Evolutionary conservation across 35 echinoderm and acorn worm genomes (phyloP).

Genomic region (Lytechinus pictus): DNA sequence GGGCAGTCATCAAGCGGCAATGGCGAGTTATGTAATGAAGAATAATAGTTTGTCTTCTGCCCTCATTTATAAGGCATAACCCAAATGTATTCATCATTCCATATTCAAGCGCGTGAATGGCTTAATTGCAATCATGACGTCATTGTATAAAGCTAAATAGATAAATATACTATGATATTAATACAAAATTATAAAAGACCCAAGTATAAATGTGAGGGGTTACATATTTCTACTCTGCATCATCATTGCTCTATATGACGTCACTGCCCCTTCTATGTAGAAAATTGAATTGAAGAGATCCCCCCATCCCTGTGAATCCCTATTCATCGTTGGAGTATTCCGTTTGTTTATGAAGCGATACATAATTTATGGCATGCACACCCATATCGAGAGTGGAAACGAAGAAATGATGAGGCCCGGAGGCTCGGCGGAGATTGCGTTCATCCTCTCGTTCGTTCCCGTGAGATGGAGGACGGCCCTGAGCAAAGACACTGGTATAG

Average conservation of each 20-base stretch:
- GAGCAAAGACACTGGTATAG: not conserved
- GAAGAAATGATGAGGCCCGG: not conserved
- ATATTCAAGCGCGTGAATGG: not conserved
- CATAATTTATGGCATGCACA: slow-evolving; percentile 32
- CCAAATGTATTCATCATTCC: not conserved
- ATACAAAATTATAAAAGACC: no score
- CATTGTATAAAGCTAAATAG: not conserved
- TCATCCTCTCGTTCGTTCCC: slow-evolving; percentile 21
- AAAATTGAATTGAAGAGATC: not conserved
- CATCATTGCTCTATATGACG: not conserved
- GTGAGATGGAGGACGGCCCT: not conserved
- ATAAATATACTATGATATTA: not conserved
- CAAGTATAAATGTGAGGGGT: not conserved
- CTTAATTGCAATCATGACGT: not conserved
- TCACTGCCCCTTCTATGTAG: not conserved
- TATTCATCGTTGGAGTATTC: not conserved
- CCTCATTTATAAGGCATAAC: not conserved
- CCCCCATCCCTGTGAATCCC: not conserved
- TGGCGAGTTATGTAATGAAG: not conserved
- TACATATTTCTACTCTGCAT: not conserved
- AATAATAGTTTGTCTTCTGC: not conserved
- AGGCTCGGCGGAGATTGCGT: slow-evolving; percentile 33
- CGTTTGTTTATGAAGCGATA: slow-evolving; percentile 9
- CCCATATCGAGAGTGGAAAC: not conserved
- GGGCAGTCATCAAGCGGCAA: not conserved